phyloP scores from a whole-genome alignment of 2,888 invertebrate genomes.

The Lasioglossum marginatum region DNA sequence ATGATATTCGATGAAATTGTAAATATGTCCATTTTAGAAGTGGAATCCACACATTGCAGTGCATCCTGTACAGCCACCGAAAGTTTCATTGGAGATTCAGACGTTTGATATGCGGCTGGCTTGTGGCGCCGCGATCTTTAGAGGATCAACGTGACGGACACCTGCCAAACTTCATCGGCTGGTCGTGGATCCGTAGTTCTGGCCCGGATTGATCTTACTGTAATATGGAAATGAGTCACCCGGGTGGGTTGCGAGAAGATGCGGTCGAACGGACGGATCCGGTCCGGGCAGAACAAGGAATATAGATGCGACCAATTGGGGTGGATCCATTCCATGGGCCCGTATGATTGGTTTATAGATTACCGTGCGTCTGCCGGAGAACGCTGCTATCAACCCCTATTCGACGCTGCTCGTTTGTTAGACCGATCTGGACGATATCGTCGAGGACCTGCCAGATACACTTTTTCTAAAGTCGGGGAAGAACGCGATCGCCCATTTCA shows the following conservation, averaged over 20 bases:
- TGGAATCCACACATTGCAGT: too few species aligned
- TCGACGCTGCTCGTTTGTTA: conserved; percentile 45
- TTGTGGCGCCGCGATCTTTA: background rate
- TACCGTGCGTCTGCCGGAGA: conserved; percentile 65
- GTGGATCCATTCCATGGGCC: conserved; percentile 68
- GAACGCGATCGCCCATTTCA: background rate
- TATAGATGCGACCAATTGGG: conserved; percentile 63
- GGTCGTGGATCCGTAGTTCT: conserved; percentile 59
- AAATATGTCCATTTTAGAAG: background rate
- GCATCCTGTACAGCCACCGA: background rate
- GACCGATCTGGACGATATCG: conserved; percentile 36
- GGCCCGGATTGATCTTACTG: conserved; percentile 79
- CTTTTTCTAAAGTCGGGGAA: conserved; percentile 29
- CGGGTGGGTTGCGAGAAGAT: conserved; percentile 63
- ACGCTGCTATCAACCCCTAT: conserved; percentile 41
- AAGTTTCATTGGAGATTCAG: background rate
- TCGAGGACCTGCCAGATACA: conserved; percentile 13
- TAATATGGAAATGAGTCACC: conserved; percentile 81
- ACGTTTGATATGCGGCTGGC: background rate
- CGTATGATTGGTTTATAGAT: conserved; percentile 82
- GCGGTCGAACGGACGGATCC: conserved; percentile 42
- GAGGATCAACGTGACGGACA: conserved; percentile 44
- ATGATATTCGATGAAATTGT: background rate
- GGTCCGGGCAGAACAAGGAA: conserved; percentile 64
- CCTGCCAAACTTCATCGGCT: conserved; percentile 77